phyloP scores from a whole-genome alignment of 2,797 vertebrate genomes.

The Acanthopagrus latus region DNA sequence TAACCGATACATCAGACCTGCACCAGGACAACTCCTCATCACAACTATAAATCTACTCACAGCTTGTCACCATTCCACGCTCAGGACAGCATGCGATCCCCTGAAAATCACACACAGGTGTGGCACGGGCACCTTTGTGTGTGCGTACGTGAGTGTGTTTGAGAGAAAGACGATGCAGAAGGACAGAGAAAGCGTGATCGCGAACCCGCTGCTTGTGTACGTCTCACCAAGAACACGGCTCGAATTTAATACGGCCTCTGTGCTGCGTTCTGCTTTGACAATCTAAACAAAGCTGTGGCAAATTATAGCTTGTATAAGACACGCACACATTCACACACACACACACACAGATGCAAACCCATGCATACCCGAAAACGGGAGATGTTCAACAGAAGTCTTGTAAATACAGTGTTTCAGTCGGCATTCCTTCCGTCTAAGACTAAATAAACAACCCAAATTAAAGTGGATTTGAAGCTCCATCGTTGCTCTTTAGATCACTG shows the following conservation, averaged over 20 bases:
- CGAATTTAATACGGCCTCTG: slow-evolving; percentile 75
- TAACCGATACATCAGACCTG: slow-evolving; percentile 81
- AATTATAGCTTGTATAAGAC: slow-evolving; percentile 70
- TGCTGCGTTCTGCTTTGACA: slow-evolving; percentile 74
- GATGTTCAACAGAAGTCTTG: slow-evolving; percentile 68
- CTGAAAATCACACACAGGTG: slow-evolving; percentile 83
- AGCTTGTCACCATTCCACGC: slow-evolving; percentile 77
- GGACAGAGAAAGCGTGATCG: slow-evolving; percentile 44
- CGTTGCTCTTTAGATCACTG: slow-evolving; percentile 69
- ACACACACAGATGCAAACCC: slow-evolving; percentile 46
- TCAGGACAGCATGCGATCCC: slow-evolving; percentile 76
- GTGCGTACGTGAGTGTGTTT: slow-evolving; percentile 6
- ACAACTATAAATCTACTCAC: slow-evolving; percentile 81
- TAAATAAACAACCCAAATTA: slow-evolving; percentile 82
- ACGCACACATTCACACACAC: slow-evolving; percentile 21
- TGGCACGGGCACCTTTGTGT: slow-evolving; percentile 49
- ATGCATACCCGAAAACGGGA: slow-evolving; percentile 49
- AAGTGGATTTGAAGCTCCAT: slow-evolving; percentile 61
- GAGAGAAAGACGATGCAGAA: not conserved
- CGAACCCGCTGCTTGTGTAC: slow-evolving; percentile 22
- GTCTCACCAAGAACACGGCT: slow-evolving; percentile 36
- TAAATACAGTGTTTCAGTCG: slow-evolving; percentile 77
- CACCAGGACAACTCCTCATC: slow-evolving; percentile 71
- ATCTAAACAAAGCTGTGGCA: slow-evolving; percentile 84
- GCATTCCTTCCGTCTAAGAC: slow-evolving; percentile 76